Base-by-base conservation (phyloP, 2,113 vertebrate species). In the Lonchura striata region DNA sequence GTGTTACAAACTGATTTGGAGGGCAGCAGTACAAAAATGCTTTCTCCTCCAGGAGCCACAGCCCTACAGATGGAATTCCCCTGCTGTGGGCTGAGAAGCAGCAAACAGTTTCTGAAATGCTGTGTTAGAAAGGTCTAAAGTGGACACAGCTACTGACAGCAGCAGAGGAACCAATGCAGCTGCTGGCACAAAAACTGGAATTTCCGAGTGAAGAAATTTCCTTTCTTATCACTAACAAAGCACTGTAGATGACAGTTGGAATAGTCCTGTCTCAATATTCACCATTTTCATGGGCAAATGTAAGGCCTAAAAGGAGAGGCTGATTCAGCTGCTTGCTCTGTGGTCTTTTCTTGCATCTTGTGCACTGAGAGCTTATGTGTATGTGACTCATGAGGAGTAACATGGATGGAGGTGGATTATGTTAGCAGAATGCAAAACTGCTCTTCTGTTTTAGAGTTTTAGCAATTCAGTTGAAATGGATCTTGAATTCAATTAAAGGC, bases 401-500 rank as follows among this genome's bases (percentile, higher is more conserved):
- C 74, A 30, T 86, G 91, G 82, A 82, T 82, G 83, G 94, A 97
- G 95, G 90, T 96, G 85, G 81, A 76, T 96, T 93, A 80, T 92
- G 92, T 95, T 93, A 85, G 76, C 64, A 77, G 87, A 95, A 94
- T 84, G 88, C 50, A 94, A 92, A 97, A 92, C 70, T 50, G 44
- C 65, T 78, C 47, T 46, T 93, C 82, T 95, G 76, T 88, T 70
- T 65, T 52, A 56, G 59, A 15, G 56, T 72, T 96, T 90, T 94
- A 92, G 79, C 64, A 70, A 74, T 82, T 89, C 79, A 85, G 2
- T 90, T 64, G 82, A 96, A 97, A 95, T 84, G 93, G 92, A 92
- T 96, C 8, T 27, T 65, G 80, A 95, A 94, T 96, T 97, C 90
- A 93, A 64, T 95, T 96, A 95, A 94, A 82, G 64, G 53, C 80